Evolutionary conservation across 2,113 vertebrate genomes (phyloP).

Genomic region (Poicephalus meyeri): DNA sequence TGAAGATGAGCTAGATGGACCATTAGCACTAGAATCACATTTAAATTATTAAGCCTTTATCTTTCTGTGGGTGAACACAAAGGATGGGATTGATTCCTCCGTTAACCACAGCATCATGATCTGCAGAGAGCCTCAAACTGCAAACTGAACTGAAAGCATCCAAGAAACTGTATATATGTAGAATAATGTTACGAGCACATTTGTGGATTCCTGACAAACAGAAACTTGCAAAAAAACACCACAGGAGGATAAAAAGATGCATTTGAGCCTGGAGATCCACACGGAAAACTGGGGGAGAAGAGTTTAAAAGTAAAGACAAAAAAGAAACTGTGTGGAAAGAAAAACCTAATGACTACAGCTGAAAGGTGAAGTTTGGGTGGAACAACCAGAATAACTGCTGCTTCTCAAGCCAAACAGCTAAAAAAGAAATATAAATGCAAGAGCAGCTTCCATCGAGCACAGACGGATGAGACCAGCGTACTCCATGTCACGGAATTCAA

Average conservation of each 20-base stretch:
- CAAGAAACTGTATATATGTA: fast-evolving
- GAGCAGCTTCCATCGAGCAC: not conserved
- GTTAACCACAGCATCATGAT: not conserved
- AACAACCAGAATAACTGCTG: not conserved
- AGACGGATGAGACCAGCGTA: not conserved
- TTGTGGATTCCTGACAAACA: not conserved
- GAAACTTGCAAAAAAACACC: not conserved
- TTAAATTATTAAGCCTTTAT: not conserved
- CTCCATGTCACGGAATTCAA: not conserved
- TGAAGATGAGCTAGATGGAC: not conserved
- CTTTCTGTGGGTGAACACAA: not conserved
- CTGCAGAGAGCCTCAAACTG: not conserved
- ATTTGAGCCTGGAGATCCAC: not conserved
- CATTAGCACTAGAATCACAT: not conserved
- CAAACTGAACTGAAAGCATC: not conserved
- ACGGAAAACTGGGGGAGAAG: not conserved
- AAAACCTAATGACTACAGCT: not conserved
- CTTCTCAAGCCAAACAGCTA: not conserved
- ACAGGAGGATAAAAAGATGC: not conserved
- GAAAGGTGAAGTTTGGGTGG: not conserved
- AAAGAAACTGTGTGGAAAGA: not conserved
- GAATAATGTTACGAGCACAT: not conserved
- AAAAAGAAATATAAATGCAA: not conserved
- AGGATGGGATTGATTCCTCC: not conserved
- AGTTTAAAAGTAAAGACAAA: not conserved